A percentile compares a stretch with the other conserved stretches of the same genome.
These are phyloP conservation scores for Enoplosus armatus DNA, from an alignment of 2,797 vertebrate genomes.

Conservation along the genomic window DNA sequence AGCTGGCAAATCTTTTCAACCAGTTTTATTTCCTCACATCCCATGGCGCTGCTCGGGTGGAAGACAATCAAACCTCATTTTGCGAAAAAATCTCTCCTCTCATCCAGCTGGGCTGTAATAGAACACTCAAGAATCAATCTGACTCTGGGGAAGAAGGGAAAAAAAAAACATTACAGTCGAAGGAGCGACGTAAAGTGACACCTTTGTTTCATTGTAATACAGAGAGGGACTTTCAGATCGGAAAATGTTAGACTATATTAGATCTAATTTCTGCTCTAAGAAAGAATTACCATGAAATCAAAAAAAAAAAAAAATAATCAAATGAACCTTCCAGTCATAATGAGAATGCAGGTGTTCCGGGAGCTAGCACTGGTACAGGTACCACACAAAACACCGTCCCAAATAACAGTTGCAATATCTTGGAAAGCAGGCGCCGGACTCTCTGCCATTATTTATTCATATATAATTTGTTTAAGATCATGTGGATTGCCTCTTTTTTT, in stretches of 20 bases:
- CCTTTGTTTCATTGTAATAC: not conserved
- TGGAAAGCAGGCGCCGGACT: too few relatives aligned
- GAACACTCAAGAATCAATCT: constrained; percentile 36
- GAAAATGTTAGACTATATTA: not conserved
- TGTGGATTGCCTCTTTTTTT: too few relatives aligned
- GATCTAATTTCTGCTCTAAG: not conserved
- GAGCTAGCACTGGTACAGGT: too few relatives aligned
- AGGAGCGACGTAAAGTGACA: not conserved
- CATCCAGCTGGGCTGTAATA: constrained; percentile 42
- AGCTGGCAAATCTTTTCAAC: not conserved
- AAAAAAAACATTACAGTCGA: constrained; percentile 15
- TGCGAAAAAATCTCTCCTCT: constrained; percentile 9
- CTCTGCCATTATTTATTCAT: too few relatives aligned
- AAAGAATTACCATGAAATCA: not conserved
- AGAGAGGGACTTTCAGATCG: constrained; percentile 5
- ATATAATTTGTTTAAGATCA: too few relatives aligned
- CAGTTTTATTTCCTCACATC: not conserved
- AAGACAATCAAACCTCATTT: constrained; percentile 38
- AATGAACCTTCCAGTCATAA: not conserved
- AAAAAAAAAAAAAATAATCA: too few relatives aligned
- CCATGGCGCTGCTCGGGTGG: not conserved
- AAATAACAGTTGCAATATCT: too few relatives aligned
- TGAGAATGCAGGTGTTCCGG: too few relatives aligned
- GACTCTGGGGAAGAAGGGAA: too few relatives aligned
- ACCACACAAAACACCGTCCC: too few relatives aligned